Evolutionary conservation across 2,113 vertebrate genomes (phyloP).

Genomic region (Aegotheles bennettii): DNA sequence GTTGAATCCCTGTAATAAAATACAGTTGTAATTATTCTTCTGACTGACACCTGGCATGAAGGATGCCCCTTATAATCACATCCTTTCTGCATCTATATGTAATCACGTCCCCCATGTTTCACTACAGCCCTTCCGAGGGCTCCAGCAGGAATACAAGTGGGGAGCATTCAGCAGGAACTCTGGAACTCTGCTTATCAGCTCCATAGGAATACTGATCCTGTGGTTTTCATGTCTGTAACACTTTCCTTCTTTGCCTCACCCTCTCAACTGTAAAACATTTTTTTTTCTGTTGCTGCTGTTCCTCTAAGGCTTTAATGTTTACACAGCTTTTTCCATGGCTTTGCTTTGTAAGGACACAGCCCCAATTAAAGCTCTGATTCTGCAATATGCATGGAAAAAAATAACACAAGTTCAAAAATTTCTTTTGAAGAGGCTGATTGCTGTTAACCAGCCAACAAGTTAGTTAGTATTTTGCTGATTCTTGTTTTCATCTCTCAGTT

Average conservation of each 20-base stretch:
- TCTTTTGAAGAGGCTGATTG: slow-evolving; percentile 75
- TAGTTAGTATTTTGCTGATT: slow-evolving; percentile 66
- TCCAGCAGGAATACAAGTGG: background rate
- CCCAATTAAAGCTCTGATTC: slow-evolving; percentile 73
- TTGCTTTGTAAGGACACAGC: slow-evolving; percentile 70
- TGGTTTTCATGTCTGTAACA: slow-evolving; percentile 66
- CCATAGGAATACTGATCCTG: slow-evolving; percentile 23
- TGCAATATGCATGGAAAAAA: slow-evolving; percentile 53
- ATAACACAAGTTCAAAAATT: slow-evolving; percentile 68
- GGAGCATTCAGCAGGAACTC: slow-evolving; percentile 11
- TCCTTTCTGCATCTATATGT: background rate
- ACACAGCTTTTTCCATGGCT: slow-evolving; percentile 74
- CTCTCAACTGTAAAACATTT: slow-evolving; percentile 59
- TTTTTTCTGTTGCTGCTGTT: slow-evolving; percentile 59
- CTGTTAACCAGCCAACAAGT: slow-evolving; percentile 73
- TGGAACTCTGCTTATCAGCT: slow-evolving; percentile 46
- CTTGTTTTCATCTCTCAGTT: slow-evolving; percentile 75
- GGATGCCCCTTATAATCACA: background rate
- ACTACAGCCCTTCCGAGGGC: background rate
- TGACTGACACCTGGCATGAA: background rate
- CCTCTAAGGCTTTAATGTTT: slow-evolving; percentile 67
- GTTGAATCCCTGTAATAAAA: background rate
- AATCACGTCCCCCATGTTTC: background rate
- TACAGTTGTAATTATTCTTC: slow-evolving; percentile 1
- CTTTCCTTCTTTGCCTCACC: slow-evolving; percentile 67